Evolutionary conservation across 2,797 vertebrate species (phyloP), one percentile per base, ranked within the genome.

Genomic region (Columba guinea): DNA sequence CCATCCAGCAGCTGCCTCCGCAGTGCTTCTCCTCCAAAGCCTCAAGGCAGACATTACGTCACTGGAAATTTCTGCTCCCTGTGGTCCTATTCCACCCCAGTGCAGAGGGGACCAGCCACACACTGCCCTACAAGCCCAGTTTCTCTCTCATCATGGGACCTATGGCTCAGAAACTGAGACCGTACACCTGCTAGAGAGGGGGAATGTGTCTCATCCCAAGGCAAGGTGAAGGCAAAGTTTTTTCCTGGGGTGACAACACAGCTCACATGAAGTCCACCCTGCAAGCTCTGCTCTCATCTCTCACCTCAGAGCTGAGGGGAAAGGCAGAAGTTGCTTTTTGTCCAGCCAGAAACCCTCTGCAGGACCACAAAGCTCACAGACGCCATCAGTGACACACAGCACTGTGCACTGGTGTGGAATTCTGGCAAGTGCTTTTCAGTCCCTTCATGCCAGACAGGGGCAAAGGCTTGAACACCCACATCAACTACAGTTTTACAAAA

Each of bases 181-280:
- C 6, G 0, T 13, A 27, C 34, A 11, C n/a, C 56, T 12, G 56
- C 49, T 44, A 30, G 5, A 49, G 22, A 74, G 7, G 9, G 27
- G 23, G 18, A 71, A n/a, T 4, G 7, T 0, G 5, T 28, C 51
- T 67, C 39, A 28, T 6, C 5, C 16, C 55, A n/a, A 46, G 21
- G 37, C 3, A 1, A 2, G 26, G 49, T 51, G 14, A 76, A 39
- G 23, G 44, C 9, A 19, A 67, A 74, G 14, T 17, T 35, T 68
- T 26, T 51, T 80, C 22, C 18, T 16, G 13, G 7, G 11, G 23
- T 0, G 4, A n/a, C 17, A 65, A 37, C 1, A 19, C 0, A 1
- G 59, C 16, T 73, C 59, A 55, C 30, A 27, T 0, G 1, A 60
- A 28, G 48, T 27, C 55, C 27, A 35, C 10, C 24, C 48, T n/a